A percentile compares a stretch with the other conserved stretches of the same genome.
These are phyloP conservation scores for Chelidonichthys spinosus DNA, from an alignment of 2,797 vertebrate genomes.

Conservation along the genomic window DNA sequence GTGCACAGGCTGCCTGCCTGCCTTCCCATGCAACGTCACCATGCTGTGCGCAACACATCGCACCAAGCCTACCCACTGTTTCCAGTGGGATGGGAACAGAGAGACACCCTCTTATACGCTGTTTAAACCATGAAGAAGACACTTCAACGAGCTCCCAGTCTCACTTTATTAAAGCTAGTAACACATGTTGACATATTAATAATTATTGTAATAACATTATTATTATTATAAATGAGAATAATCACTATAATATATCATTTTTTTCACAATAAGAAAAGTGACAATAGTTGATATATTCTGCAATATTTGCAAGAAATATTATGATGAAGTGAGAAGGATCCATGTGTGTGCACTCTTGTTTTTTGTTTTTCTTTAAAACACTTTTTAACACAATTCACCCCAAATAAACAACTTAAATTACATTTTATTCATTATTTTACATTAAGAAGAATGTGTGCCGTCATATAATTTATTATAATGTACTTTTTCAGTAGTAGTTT, in stretches of 20 bases:
- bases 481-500: background rate
- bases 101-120: background rate
- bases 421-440: background rate
- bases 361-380: no score
- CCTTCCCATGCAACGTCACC: slow-evolving; percentile 54
- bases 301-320: background rate
- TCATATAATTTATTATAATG: background rate
- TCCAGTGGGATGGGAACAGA: background rate
- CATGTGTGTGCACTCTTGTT: no score
- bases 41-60: slow-evolving; percentile 21
- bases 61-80: slow-evolving; percentile 29
- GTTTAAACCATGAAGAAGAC: background rate
- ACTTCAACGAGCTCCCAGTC: background rate
- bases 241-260: background rate
- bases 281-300: background rate
- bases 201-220: background rate
- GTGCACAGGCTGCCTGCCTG: slow-evolving; percentile 23
- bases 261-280: background rate
- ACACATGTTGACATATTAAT: background rate
- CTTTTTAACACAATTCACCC: no score
- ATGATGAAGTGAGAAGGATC: no score
- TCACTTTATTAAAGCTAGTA: background rate
- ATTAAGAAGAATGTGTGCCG: background rate
- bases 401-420: background rate
- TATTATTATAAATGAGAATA: no score